These are phyloP conservation scores for Cettia cetti DNA, from an alignment of 2,113 vertebrate genomes.

Conservation along the genomic window DNA sequence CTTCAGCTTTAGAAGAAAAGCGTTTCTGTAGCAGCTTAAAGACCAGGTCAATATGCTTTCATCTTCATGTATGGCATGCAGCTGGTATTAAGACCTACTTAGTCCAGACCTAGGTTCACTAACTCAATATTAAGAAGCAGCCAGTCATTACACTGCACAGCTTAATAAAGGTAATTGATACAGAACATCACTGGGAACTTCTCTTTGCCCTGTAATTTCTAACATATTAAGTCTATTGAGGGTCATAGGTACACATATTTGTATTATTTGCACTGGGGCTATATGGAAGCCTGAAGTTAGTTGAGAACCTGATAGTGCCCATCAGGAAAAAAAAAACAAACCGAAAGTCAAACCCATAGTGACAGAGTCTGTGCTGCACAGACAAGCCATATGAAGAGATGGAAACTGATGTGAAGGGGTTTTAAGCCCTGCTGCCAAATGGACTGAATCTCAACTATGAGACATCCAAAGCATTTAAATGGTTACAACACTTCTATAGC, in stretches of 20 bases:
- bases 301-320: background rate
- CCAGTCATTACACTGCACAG: background rate
- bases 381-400: background rate
- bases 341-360: background rate
- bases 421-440: background rate
- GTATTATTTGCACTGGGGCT: background rate
- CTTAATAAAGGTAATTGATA: background rate
- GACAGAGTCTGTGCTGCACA: background rate
- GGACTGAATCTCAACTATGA: background rate
- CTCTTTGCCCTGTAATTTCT: background rate
- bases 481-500: background rate
- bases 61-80: background rate
- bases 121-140: background rate
- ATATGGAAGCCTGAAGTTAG: background rate
- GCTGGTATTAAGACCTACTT: background rate
- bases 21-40: background rate
- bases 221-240: background rate
- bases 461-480: background rate
- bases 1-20: background rate
- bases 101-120: background rate
- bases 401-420: background rate
- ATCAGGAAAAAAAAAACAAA: background rate
- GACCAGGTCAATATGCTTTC: rapidly evolving
- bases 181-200: background rate
- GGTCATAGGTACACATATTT: background rate